Evolutionary conservation across 2,888 invertebrate genomes (phyloP), one percentile per base, ranked within the genome.

Genomic region (Melinopterus prodromus): DNA sequence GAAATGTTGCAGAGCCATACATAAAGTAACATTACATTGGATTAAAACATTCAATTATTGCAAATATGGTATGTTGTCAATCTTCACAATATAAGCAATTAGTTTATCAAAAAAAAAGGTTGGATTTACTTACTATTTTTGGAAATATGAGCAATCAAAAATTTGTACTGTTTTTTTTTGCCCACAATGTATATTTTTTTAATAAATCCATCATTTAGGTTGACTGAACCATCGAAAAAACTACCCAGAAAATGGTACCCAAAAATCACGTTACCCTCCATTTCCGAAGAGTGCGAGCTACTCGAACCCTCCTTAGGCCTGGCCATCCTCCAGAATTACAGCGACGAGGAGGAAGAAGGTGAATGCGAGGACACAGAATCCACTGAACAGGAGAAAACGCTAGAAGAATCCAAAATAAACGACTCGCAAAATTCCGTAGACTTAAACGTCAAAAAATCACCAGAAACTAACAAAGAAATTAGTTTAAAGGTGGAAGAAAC

Each of bases 311-410:
- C 88, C 0, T 84, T 88, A 6, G 88, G 88, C 14, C 83, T 89
- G 53, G 87, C 88, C 2, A 87, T 89, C 79, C 86, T 89, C 75
- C 88, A 88, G 83, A 87, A 78, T 77, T 89, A 89, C 81, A 86
- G 87, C 0, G 88, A 88, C 72, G 87, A 86, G 78, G 87, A 88
- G 70, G 85, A 86, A 76, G 84, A 85, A 71, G 84, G 86, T 74
- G 82, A 15, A 81, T 72, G 12, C 70, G 71, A 70, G 77, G 71
- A 76, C 75, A 16, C 7, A 77, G 71, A 75, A 79, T 71, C 37
- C 14, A 14, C 16, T 38, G 72, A 53, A 15, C 75, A 35, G 74
- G 82, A 80, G 79, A 76, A 74, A 81, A 79, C 76, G 75, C 79
- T 38, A 35, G 77, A 69, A 15, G 71, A 26, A 77, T 79, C 53